Evolutionary conservation across 2,888 invertebrate genomes (phyloP).

Genomic region (Sarcophaga caerulescens): DNA sequence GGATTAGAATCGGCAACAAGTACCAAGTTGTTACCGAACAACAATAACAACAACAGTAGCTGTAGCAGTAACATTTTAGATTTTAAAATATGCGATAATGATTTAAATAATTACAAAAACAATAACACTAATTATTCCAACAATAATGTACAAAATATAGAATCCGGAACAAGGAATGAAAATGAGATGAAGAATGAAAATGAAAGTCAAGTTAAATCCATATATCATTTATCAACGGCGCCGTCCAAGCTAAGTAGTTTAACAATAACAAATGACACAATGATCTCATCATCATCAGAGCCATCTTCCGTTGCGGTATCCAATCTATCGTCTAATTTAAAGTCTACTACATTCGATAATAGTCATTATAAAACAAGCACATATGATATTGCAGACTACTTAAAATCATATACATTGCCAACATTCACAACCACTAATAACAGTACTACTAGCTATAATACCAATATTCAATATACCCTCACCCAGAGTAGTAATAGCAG

Average conservation of each 20-base stretch:
- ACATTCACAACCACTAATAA: slow-evolving; percentile 39
- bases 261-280: slow-evolving; percentile 22
- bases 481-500: slow-evolving; percentile 12
- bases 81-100: slow-evolving; percentile 39
- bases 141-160: slow-evolving; percentile 48
- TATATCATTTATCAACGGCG: slow-evolving; percentile 44
- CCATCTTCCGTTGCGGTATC: not conserved
- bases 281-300: not conserved
- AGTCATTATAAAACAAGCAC: slow-evolving; percentile 35
- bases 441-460: slow-evolving; percentile 19
- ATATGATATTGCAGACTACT: slow-evolving; percentile 72
- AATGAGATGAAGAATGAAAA: not conserved
- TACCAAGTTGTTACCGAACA: slow-evolving; percentile 44
- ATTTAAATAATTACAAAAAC: slow-evolving; percentile 59
- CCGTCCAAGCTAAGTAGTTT: slow-evolving; percentile 57
- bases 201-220: slow-evolving; percentile 1
- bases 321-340: not conserved
- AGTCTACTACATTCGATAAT: not conserved
- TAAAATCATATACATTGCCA: slow-evolving; percentile 72
- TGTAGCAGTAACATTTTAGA: slow-evolving; percentile 44
- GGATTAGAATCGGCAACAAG: slow-evolving; percentile 49
- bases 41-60: slow-evolving; percentile 53
- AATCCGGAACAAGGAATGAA: not conserved
- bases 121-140: slow-evolving; percentile 57
- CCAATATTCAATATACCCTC: slow-evolving; percentile 19